Evolutionary conservation across 2,888 invertebrate species (phyloP).

Genomic region (Ornithoptera priamus): DNA sequence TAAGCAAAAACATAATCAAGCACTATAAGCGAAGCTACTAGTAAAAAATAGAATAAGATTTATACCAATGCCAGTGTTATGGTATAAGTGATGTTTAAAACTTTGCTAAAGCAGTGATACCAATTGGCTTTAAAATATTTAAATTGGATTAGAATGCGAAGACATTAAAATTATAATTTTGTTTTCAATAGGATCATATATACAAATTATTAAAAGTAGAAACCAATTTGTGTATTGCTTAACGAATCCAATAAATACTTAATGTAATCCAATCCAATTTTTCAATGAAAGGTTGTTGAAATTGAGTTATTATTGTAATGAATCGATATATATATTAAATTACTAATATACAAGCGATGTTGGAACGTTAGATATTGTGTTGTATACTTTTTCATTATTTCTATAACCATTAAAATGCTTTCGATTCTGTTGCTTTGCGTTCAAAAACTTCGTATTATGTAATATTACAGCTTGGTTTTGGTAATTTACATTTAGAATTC

Average conservation of each 20-base stretch:
- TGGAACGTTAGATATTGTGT: neutral
- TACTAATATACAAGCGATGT: neutral
- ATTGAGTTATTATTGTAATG: too few species aligned
- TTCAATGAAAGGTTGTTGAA: neutral
- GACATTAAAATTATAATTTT: neutral
- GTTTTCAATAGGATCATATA: neutral
- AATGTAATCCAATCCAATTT: neutral
- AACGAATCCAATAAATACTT: neutral
- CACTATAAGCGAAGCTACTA: too few species aligned
- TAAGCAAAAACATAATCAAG: too few species aligned
- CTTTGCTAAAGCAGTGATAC: neutral
- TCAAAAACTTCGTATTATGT: too few species aligned
- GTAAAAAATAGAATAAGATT: too few species aligned
- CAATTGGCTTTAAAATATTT: neutral
- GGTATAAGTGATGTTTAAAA: neutral
- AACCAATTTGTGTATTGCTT: constrained; percentile 7
- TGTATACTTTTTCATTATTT: neutral
- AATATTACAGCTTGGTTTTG: neutral
- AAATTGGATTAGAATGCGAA: neutral
- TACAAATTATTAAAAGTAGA: neutral
- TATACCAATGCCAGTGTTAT: too few species aligned
- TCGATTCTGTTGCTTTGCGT: neutral
- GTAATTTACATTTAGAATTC: too few species aligned
- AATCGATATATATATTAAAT: neutral
- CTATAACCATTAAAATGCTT: neutral